Base-by-base conservation (phyloP, 2,888 invertebrate species). In the Pyrgus malvae region DNA sequence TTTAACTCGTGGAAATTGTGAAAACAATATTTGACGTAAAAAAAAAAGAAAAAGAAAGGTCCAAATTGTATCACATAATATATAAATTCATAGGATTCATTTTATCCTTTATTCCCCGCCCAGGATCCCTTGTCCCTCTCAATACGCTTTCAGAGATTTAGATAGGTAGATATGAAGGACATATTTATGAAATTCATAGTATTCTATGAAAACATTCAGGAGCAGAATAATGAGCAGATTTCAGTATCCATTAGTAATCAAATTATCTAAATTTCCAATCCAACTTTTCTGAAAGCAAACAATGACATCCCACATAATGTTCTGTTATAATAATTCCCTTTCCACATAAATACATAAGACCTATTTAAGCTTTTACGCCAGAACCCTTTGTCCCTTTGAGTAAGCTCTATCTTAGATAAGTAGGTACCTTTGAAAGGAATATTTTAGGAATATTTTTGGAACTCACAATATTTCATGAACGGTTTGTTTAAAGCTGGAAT, bases 311-410 rank as follows among this genome's bases (percentile, higher is more conserved):
- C 45, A 57, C 58, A 55, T 56, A 58, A 58, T 50, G 54, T 49
- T 44, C 50, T 19, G 25, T 60, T 57, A 57, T 59, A 57, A 64
- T 63, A 61, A 60, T 60, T n/a, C n/a, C n/a, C n/a, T 53, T 41
- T 55, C 56, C 56, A 45, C 55, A 56, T 55, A 55, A 61, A 69
- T 68, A 63, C 66, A 62, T 62, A 56, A 57, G 62, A 65, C 48
- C 64, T 64, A 62, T 67, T 66, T 55, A 60, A 53, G 55, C 62
- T 62, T 70, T 68, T 72, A 66, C 65, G 61, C 69, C 65, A 41
- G 51, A 14, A 42, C 17, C 16, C 55, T 59, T 72, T 72, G 68
- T 67, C 70, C 68, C 62, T 69, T 68, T 64, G 61, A 60, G 58
- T 60, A 55, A 65, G 55, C 54, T 68, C 64, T 60, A 59, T 62